Conservation (phyloP, 1,140 invertebrate genomes). For the Drosophila jambulina region DNA sequence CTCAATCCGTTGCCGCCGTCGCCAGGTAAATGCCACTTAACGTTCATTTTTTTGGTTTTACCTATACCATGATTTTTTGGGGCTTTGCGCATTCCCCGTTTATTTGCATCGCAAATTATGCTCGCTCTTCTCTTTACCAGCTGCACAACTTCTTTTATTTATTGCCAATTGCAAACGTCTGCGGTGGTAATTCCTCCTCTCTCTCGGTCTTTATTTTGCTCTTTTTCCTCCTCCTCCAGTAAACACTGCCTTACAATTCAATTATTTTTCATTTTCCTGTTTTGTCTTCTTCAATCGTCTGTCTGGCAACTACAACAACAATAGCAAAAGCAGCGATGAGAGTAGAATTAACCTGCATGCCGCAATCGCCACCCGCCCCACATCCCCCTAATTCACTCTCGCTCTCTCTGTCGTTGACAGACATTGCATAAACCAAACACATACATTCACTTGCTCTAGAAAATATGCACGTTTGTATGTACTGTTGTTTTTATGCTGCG, state of each 20-base stretch:
- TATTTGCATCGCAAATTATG: slow-evolving; percentile 78
- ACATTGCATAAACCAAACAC: slow-evolving; percentile 69
- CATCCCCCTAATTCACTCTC: not conserved
- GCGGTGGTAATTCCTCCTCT: slow-evolving; percentile 49
- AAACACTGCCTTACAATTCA: slow-evolving; percentile 76
- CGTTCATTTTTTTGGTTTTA: slow-evolving; percentile 60
- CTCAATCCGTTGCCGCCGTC: slow-evolving; percentile 3
- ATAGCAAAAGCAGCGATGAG: slow-evolving; percentile 29
- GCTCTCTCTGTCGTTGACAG: slow-evolving; percentile 6
- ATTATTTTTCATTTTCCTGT: slow-evolving; percentile 81
- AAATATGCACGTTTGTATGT: slow-evolving; percentile 10
- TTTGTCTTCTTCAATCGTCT: slow-evolving; percentile 72
- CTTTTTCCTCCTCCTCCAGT: slow-evolving; percentile 32
- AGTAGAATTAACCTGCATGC: slow-evolving; percentile 72
- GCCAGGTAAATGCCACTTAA: slow-evolving; percentile 75
- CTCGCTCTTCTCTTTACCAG: slow-evolving; percentile 40
- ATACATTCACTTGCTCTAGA: slow-evolving; percentile 20
- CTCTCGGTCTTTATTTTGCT: slow-evolving; percentile 14
- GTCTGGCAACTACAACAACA: slow-evolving; percentile 53
- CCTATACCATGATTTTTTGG: slow-evolving; percentile 66
- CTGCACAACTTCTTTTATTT: slow-evolving; percentile 69
- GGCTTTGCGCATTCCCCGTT: slow-evolving; percentile 56
- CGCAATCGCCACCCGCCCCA: slow-evolving; percentile 56
- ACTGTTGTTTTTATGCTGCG: slow-evolving; percentile 66
- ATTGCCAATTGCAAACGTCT: slow-evolving; percentile 75